Base-by-base conservation (phyloP, 37 sponge, comb jelly and placozoan species). In the Eunapius fragilis region DNA sequence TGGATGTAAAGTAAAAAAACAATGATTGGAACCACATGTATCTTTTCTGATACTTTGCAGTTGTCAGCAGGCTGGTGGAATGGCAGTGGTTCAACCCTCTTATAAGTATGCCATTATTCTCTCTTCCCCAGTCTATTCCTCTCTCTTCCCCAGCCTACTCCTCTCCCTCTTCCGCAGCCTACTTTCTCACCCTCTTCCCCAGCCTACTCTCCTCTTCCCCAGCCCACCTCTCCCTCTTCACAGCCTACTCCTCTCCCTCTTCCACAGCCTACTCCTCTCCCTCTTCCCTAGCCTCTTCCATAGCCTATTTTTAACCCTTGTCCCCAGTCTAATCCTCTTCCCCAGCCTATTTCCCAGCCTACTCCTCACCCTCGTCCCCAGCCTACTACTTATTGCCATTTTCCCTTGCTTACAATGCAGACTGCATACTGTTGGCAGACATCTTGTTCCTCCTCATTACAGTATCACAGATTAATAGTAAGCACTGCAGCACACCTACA, bases 21-120 rank as follows among this genome's bases (percentile, higher is more conserved):
- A n/a, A n/a, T n/a, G n/a, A n/a, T n/a, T n/a, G n/a, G n/a, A n/a
- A n/a, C n/a, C n/a, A n/a, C n/a, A n/a, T 41, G 6, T 41, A 41
- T 6, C 41, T 9, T 58, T 58, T 68, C 49, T 4, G 4, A 25
- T 74, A 35, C n/a, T 49, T 33, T 31, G 23, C 67, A 84, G 84
- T 6, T 70, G 26, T 86, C 26, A 77, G 72, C 25, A 68, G 11
- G 28, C 14, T 86, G 28, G 74, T 86, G 36, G 50, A 78, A 26
- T 86, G 86, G 86, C 69, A 41, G 32, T 79, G 80, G 71, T 86
- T 86, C 78, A 78, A 86, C 58, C 33, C 79, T 31, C 0, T 78
- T 25, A 70, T 78, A 35, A 38, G 79, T 86, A 37, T 11, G 58
- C 41, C 3, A 41, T 41, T 41, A 41, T 6, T 41, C 41, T 41